Evolutionary conservation across 2,113 vertebrate genomes (phyloP).

Genomic region (Alectura lathami): DNA sequence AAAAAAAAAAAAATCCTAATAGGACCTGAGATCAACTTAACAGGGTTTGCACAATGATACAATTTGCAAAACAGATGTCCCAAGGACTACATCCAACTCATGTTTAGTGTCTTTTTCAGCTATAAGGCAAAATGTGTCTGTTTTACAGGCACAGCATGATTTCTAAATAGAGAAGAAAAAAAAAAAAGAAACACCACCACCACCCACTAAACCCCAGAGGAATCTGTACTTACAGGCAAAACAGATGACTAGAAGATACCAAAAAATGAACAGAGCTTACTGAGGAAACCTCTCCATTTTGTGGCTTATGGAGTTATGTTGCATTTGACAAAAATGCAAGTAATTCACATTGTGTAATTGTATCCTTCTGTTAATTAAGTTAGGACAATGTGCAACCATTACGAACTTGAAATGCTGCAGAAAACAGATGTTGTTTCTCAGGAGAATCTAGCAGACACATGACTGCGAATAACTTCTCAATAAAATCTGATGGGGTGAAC

Average conservation of each 20-base stretch:
- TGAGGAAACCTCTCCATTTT: background rate
- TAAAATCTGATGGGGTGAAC: conserved; percentile 41
- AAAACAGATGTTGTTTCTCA: conserved; percentile 61
- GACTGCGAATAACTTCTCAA: conserved; percentile 9
- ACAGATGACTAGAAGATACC: background rate
- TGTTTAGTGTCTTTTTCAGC: conserved; percentile 18
- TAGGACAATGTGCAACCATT: background rate
- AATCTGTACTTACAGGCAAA: background rate
- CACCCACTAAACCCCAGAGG: background rate
- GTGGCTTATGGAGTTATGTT: background rate
- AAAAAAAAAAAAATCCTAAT: background rate
- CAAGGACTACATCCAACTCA: background rate
- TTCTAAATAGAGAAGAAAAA: background rate
- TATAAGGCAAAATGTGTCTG: background rate
- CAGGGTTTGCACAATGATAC: background rate
- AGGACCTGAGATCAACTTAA: background rate
- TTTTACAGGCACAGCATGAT: background rate
- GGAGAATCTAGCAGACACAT: background rate
- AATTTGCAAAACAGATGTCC: conserved; percentile 6
- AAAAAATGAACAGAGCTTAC: background rate
- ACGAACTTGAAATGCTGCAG: conserved; percentile 33
- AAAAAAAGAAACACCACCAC: too few relatives aligned
- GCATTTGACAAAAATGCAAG: background rate
- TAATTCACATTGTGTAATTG: background rate
- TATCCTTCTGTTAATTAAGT: conserved; percentile 19